phyloP scores from a whole-genome alignment of 2,888 invertebrate genomes.

The Dolichomitus sp. region DNA sequence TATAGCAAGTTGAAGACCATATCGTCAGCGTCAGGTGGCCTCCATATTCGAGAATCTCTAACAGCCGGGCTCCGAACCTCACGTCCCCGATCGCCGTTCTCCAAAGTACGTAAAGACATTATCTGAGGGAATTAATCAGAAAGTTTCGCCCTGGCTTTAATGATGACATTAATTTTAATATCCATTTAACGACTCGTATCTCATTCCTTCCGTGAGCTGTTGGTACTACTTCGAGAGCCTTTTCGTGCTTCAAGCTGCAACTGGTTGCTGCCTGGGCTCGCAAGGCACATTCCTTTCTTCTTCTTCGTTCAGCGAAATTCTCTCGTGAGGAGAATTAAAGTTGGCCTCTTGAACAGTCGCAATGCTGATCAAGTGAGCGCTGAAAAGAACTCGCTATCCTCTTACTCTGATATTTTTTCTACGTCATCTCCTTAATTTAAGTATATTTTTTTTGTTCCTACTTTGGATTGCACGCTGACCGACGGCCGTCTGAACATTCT shows the following conservation, averaged over 20 bases:
- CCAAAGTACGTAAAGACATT: slow-evolving; percentile 54
- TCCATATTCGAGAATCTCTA: background rate
- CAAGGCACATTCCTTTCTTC: slow-evolving; percentile 5
- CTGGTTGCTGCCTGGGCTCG: slow-evolving; percentile 58
- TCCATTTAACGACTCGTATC: slow-evolving; percentile 63
- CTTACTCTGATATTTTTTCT: background rate
- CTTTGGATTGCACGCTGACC: slow-evolving; percentile 5
- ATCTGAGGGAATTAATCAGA: slow-evolving; percentile 58
- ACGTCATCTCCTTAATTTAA: background rate
- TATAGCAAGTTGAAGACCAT: slow-evolving; percentile 1
- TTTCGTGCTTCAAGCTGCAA: slow-evolving; percentile 59
- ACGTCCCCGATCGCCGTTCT: slow-evolving; percentile 29
- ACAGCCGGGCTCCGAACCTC: background rate
- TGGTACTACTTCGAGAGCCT: slow-evolving; percentile 44
- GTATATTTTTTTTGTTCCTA: background rate
- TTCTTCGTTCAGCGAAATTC: background rate
- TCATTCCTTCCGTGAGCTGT: slow-evolving; percentile 47
- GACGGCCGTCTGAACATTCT: slow-evolving; percentile 23
- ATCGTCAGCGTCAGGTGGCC: background rate
- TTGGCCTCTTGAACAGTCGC: slow-evolving; percentile 20
- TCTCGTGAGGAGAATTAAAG: slow-evolving; percentile 26
- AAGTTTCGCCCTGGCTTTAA: slow-evolving; percentile 56
- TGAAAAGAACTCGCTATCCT: background rate
- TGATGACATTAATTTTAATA: slow-evolving; percentile 67
- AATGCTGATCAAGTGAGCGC: slow-evolving; percentile 6